A percentile compares a stretch with the other conserved stretches of the same genome.
These are phyloP conservation scores for Alexandromys fortis DNA, from an alignment of 2,113 vertebrate genomes.

Conservation along the genomic window DNA sequence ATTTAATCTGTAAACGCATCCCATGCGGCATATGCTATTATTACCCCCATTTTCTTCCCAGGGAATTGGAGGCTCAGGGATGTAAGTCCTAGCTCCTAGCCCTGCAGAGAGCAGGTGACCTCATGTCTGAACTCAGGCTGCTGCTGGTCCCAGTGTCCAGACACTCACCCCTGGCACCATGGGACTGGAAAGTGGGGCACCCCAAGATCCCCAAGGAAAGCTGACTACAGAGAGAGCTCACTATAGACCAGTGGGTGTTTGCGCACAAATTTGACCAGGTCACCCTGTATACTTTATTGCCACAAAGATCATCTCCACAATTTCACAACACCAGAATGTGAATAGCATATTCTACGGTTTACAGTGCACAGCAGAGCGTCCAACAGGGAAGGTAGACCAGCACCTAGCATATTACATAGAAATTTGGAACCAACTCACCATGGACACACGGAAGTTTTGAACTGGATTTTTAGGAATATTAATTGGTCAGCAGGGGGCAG, in stretches of 20 bases:
- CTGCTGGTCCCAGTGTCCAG: background rate
- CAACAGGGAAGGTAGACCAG: background rate
- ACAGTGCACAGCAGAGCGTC: background rate
- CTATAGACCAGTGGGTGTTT: background rate
- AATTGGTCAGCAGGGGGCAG: conserved; percentile 77
- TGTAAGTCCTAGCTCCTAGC: background rate
- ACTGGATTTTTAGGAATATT: conserved; percentile 54
- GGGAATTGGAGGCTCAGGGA: conserved; percentile 32
- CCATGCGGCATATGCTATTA: background rate
- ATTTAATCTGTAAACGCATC: conserved; percentile 48
- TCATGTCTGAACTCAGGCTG: background rate
- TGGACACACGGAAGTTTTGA: background rate
- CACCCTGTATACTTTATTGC: background rate
- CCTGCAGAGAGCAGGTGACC: background rate
- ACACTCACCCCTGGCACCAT: background rate
- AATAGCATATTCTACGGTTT: background rate
- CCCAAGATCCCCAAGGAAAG: background rate
- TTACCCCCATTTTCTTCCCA: conserved; percentile 47
- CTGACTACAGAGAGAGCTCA: background rate
- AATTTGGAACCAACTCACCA: background rate
- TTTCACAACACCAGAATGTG: background rate
- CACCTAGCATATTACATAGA: background rate
- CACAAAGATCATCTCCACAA: background rate
- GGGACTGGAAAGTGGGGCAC: no score
- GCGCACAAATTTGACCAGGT: background rate